Percentiles rank a stretch among this genome's conserved stretches.
Evolutionary conservation across 2,797 vertebrate species (phyloP).

Genomic region (Crenichthys baileyi): DNA sequence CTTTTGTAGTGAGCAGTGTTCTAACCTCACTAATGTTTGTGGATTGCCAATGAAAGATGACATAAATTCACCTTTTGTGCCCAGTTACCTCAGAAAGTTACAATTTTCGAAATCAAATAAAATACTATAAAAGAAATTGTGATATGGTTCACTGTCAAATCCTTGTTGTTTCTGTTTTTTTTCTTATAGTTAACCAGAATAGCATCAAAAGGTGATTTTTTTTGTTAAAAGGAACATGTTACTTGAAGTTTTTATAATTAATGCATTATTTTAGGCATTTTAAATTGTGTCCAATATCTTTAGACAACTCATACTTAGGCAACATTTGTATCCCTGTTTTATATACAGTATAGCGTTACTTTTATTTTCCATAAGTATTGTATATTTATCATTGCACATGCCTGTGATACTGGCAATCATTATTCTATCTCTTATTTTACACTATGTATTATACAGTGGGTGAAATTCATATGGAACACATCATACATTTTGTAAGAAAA

Average conservation of each 20-base stretch:
- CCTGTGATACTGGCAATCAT: background rate
- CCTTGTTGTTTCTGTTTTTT: background rate
- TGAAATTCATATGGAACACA: background rate
- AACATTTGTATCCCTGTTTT: background rate
- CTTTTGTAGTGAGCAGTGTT: slow-evolving; percentile 55
- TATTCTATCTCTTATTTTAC: background rate
- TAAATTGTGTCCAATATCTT: background rate
- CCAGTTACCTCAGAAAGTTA: slow-evolving; percentile 56
- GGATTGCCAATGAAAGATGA: slow-evolving; percentile 56
- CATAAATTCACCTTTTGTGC: slow-evolving; percentile 79
- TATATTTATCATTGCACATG: background rate
- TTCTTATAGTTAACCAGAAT: background rate
- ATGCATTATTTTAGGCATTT: background rate
- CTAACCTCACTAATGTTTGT: slow-evolving; percentile 58
- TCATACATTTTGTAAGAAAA: background rate
- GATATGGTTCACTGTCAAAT: slow-evolving; percentile 28
- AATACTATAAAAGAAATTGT: slow-evolving; percentile 37
- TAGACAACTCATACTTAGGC: too few relatives aligned
- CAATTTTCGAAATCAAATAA: slow-evolving; percentile 71
- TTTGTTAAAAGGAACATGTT: background rate
- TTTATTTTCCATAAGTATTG: background rate
- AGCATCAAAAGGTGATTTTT: background rate
- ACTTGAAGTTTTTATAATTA: background rate
- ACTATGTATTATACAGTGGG: background rate
- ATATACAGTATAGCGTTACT: background rate